Evolutionary conservation across 37 sponge, comb jelly and placozoan species (phyloP), one percentile per base, ranked within the genome.

Genomic region (Corticium candelabrum): DNA sequence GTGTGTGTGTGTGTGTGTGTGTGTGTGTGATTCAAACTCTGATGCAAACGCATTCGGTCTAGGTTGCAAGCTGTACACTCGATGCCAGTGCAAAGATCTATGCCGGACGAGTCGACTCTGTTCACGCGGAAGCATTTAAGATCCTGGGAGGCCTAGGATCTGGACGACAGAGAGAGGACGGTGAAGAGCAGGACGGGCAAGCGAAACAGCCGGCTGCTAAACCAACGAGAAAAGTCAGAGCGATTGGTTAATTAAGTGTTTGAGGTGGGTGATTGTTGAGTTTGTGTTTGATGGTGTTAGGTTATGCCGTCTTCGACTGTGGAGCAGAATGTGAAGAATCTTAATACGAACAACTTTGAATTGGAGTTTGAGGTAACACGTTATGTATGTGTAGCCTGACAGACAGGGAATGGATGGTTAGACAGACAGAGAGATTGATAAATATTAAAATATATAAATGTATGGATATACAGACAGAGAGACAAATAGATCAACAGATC

Each of bases 71-170:
- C 27, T 94, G 91, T 68, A 92, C 99, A 1, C 74, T 98, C 37
- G 99, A 98, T 86, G 99, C 99, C n/a, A 77, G 96, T 67, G 93
- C 99, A 27, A 98, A 98, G 83, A 98, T 98, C 33, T 98, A 94
- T 84, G 95, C 99, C 67, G 95, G 99, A 0, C 77, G 99, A 38
- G 95, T 98, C 1, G 99, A 98, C 67, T 88, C 95, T 7, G 89
- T 98, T 2, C 92, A 98, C 76, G 84, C 82, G 75, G 99, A 98
- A 71, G 86, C 90, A 4, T 87, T 67, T 62, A 92, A 94, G 40
- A 78, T 98, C 81, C 76, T 98, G 39, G 90, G 93, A 29, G 86
- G 90, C 33, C 68, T 98, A 7, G 90, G 88, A 69, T 79, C 76
- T 41, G 37, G 78, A 21, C 43, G 75, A 37, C 40, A 29, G 34